Base-by-base conservation (phyloP, 2,113 vertebrate species). In the Phalacrocorax brasilianus region DNA sequence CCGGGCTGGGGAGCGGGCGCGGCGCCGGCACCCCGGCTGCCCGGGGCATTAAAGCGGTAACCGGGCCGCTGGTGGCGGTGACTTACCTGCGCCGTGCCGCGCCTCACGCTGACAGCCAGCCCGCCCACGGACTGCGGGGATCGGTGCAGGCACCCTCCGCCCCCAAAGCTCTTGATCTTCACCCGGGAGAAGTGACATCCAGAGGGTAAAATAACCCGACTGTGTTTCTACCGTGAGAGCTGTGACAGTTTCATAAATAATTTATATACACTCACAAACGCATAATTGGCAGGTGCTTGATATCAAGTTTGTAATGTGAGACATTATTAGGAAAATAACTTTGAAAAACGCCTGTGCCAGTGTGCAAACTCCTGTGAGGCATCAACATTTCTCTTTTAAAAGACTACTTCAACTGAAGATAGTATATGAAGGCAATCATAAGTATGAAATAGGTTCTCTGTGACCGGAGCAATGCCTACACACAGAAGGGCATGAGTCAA, bases 211-310 rank as follows among this genome's bases (percentile, higher is more conserved):
- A 9, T 5, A 22, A 12, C 47, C 56, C 15, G 0, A 2, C 15
- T 23, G 5, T 10, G 5, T 4, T 38, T 9, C 4, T 3, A 3
- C 9, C 3, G 42, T 1, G 8, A 7, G 33, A 12, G 53, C 33
- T 6, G 27, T 3, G 21, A 2, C 4, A 16, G 24, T 4, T 14
- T 24, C 12, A 16, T 6, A 11, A 15, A 24, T 11, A 14, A 11
- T 17, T 14, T 13, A 4, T 12, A 4, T 13, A 7, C 1, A 8
- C 40, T 6, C 45, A 3, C 44, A 2, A 8, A 2, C 17, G 8
- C 20, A 8, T 8, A 4, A 8, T 1, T 7, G 35, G 14, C 66
- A 22, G 55, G 44, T 6, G 18, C 35, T 19, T 47, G 32, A 6
- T 27, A 4, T 9, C 30, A 5, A 11, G 8, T 13, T 26, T 12